A percentile compares a stretch with the other conserved stretches of the same genome.
phyloP scores from a whole-genome alignment of 2,797 vertebrate genomes.

The Naso thynnoides region DNA sequence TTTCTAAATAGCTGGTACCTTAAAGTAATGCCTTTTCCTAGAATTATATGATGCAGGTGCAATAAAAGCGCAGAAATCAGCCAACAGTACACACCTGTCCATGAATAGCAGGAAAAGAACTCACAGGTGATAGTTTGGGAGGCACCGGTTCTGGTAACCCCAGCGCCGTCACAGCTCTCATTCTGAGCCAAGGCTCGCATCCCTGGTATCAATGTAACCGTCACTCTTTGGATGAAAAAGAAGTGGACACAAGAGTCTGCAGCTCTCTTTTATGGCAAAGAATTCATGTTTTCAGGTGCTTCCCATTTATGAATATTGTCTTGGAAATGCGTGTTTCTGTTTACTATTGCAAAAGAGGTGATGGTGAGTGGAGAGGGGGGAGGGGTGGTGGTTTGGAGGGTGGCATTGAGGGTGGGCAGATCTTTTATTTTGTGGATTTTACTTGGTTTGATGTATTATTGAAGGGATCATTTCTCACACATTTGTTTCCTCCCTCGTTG shows the following conservation, averaged over 20 bases:
- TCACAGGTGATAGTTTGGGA: constrained; percentile 51
- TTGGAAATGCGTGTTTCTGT: constrained; percentile 2
- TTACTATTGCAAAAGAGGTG: constrained; percentile 14
- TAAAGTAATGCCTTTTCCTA: constrained; percentile 41
- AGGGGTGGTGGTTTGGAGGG: constrained; percentile 17
- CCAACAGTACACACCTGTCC: constrained; percentile 41
- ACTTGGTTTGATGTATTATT: constrained; percentile 6
- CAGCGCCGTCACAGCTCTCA: constrained; percentile 45
- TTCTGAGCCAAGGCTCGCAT: constrained; percentile 45
- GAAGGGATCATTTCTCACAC: constrained; percentile 7
- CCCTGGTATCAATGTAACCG: constrained; percentile 42
- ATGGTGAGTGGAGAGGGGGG: background rate
- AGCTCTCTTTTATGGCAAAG: constrained; percentile 24
- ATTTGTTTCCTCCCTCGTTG: constrained; percentile 2
- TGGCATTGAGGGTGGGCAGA: background rate
- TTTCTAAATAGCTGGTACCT: constrained; percentile 33
- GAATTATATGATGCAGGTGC: constrained; percentile 57
- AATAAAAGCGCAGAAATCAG: constrained; percentile 42
- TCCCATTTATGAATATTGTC: constrained; percentile 38
- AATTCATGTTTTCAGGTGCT: constrained; percentile 26
- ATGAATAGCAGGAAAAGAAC: constrained; percentile 47
- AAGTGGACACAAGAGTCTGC: constrained; percentile 29
- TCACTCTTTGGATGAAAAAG: constrained; percentile 40
- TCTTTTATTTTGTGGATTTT: constrained; percentile 7
- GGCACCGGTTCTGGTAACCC: constrained; percentile 40